phyloP scores from a whole-genome alignment of 23 tunicate genomes.

The Ciona savignyi region DNA sequence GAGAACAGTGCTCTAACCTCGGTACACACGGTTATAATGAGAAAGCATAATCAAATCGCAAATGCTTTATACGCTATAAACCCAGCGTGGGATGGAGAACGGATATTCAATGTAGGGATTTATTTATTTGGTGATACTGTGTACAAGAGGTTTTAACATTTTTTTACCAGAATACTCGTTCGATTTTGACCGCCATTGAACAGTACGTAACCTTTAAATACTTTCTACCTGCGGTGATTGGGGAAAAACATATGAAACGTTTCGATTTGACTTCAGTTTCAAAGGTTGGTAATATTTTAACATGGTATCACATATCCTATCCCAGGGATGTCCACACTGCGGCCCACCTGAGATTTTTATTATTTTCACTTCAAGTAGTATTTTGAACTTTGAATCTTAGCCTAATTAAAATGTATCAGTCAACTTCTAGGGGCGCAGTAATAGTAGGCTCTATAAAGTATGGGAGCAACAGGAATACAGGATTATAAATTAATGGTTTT shows the following conservation, averaged over 20 bases:
- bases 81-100: slow-evolving; percentile 42
- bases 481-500: too few relatives aligned
- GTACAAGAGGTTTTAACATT: too few relatives aligned
- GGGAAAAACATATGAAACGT: slow-evolving; percentile 36
- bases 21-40: slow-evolving; percentile 64
- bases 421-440: too few relatives aligned
- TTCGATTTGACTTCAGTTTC: slow-evolving; percentile 25
- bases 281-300: slow-evolving; percentile 12
- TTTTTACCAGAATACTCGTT: slow-evolving; percentile 55
- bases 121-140: too few relatives aligned
- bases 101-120: slow-evolving; percentile 23
- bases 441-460: too few relatives aligned
- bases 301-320: too few relatives aligned
- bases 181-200: slow-evolving; percentile 39
- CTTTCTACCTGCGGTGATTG: slow-evolving; percentile 66
- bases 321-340: too few relatives aligned
- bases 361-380: too few relatives aligned
- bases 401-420: too few relatives aligned
- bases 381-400: too few relatives aligned
- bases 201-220: slow-evolving; percentile 72
- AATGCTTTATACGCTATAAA: slow-evolving; percentile 35
- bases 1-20: slow-evolving; percentile 71
- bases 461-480: too few relatives aligned
- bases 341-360: too few relatives aligned
- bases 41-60: slow-evolving; percentile 54